These are phyloP conservation scores for Mesoclemmys tuberculata DNA, from an alignment of 2,113 vertebrate species.

Conservation along the genomic window DNA sequence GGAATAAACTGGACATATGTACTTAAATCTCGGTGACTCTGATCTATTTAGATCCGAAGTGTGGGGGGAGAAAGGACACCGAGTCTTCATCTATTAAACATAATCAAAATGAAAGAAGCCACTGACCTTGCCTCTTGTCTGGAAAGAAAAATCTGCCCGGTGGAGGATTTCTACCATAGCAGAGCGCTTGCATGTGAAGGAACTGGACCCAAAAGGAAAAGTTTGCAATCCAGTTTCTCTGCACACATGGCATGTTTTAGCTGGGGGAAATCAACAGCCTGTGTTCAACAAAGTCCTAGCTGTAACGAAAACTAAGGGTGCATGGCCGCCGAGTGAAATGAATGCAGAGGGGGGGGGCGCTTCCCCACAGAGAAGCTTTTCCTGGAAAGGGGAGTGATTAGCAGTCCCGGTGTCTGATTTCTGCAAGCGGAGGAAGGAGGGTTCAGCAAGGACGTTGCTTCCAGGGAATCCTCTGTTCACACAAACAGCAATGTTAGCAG, in stretches of 20 bases:
- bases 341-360: conserved; percentile 44
- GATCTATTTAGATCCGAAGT: neutral
- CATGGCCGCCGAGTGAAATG: conserved; percentile 66
- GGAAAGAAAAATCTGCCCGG: conserved; percentile 78
- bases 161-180: conserved; percentile 74
- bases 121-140: conserved; percentile 90
- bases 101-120: conserved; percentile 34
- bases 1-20: neutral
- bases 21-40: neutral
- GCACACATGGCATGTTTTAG: conserved; percentile 88
- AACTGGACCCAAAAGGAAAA: conserved; percentile 78
- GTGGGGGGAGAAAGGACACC: neutral
- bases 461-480: conserved; percentile 32
- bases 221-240: conserved; percentile 76
- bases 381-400: conserved; percentile 55
- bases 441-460: conserved; percentile 14
- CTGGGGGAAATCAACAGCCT: conserved; percentile 3
- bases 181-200: conserved; percentile 76
- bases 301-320: conserved; percentile 12
- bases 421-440: conserved; percentile 57
- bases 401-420: conserved; percentile 65
- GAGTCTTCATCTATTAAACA: neutral
- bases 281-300: conserved; percentile 29
- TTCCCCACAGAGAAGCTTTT: neutral
- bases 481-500: neutral